Percentiles rank a stretch among this genome's conserved stretches.
phyloP scores from a whole-genome alignment of 2,113 vertebrate species.

The Lates calcarifer region DNA sequence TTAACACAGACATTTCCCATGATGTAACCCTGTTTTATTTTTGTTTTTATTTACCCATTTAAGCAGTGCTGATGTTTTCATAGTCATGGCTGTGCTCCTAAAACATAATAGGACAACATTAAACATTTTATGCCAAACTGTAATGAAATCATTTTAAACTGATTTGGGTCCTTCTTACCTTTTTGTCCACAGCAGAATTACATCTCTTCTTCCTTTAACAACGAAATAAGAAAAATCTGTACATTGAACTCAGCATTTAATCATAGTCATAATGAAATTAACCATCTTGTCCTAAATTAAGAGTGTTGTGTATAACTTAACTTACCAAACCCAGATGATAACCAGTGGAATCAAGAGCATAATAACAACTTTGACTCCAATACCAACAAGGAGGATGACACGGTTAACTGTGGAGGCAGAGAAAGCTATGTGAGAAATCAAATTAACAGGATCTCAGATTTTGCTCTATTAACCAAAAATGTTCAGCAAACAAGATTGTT shows the following conservation, averaged over 20 bases:
- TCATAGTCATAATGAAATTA: not conserved
- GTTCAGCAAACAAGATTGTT: not conserved
- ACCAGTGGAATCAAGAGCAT: slow-evolving; percentile 33
- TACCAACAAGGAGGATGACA: slow-evolving; percentile 25
- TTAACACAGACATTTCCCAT: not conserved
- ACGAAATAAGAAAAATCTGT: not conserved
- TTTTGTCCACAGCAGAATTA: not conserved
- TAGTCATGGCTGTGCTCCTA: slow-evolving; percentile 38
- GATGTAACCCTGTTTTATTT: not conserved
- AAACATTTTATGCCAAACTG: not conserved
- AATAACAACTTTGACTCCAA: slow-evolving; percentile 31
- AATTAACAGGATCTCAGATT: not conserved
- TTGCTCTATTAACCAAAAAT: not conserved
- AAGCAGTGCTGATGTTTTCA: not conserved
- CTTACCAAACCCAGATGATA: slow-evolving; percentile 59
- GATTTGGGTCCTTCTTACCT: slow-evolving; percentile 9
- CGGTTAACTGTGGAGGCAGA: not conserved
- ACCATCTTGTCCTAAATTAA: not conserved
- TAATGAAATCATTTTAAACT: not conserved
- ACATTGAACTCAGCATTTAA: not conserved
- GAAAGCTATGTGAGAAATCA: not conserved
- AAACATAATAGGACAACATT: slow-evolving; percentile 13
- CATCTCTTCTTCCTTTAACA: slow-evolving; percentile 4
- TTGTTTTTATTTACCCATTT: not conserved
- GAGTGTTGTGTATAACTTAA: not conserved